Evolutionary conservation across 1,140 invertebrate species (phyloP), one percentile per base, ranked within the genome.

Genomic region (Vanessa atalanta): DNA sequence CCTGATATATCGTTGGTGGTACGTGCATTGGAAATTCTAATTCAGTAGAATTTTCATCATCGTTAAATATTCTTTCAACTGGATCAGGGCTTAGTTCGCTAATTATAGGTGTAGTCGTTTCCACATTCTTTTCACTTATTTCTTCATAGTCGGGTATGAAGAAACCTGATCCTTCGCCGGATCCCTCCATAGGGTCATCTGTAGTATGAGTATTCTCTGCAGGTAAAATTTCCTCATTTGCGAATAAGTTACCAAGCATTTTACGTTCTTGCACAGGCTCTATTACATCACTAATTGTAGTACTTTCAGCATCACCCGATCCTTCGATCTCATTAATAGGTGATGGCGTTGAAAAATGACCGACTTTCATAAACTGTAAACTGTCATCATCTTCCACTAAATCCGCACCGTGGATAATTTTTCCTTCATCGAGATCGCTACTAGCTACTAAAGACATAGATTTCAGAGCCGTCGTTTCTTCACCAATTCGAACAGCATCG

Each of bases 371-470:
- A 81, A 88, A 92, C 69, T 86, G 84, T 67, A 85, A 69, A 66
- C 84, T 88, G 47, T 93, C 92, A 76, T 94, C 93, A 20, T 92
- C 87, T 26, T 89, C 88, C 70, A 79, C 83, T 8, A 67, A 75
- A 31, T 86, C 83, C 63, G 78, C 77, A 71, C 78, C 83, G 37
- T 88, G 85, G 71, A 90, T 88, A 63, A 92, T 81, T 77, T 87
- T 88, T 15, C 91, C 91, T 68, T 88, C 87, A 61, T 92, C 88
- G 74, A 93, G 84, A 76, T 93, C 90, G 78, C 73, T 88, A 66
- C 72, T 81, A 57, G 83, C 88, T 74, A 88, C 84, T 64, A 88
- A 81, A 20, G 89, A 78, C 87, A 91, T 88, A 15, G 88, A 88
- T 79, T 89, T 93, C 71, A 92, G 77, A 31, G 86, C 87, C 20